Conservation (phyloP, 1,140 invertebrate genomes). For the Pissodes strobi region DNA sequence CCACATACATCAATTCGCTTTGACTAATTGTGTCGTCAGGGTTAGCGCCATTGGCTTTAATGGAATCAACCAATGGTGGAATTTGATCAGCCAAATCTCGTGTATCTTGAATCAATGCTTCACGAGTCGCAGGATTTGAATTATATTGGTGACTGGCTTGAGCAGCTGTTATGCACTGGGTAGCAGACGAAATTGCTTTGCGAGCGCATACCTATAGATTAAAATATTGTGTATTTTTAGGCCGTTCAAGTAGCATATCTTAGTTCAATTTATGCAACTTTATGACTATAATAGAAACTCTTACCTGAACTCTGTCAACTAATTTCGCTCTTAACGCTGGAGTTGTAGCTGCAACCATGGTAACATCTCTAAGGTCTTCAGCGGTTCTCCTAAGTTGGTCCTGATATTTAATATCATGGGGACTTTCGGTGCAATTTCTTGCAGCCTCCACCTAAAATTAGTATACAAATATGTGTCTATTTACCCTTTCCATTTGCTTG, state of each 20-base stretch:
- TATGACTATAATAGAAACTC: no score
- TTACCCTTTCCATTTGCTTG: background rate
- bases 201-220: slow-evolving; percentile 69
- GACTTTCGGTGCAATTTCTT: slow-evolving; percentile 84
- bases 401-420: slow-evolving; percentile 83
- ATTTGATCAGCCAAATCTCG: slow-evolving; percentile 77
- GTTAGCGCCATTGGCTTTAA: slow-evolving; percentile 73
- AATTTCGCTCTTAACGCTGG: slow-evolving; percentile 79
- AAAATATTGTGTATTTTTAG: no score
- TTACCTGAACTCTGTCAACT: slow-evolving; percentile 69
- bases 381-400: slow-evolving; percentile 84
- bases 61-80: slow-evolving; percentile 79
- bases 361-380: slow-evolving; percentile 88
- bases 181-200: slow-evolving; percentile 85
- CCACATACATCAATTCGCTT: slow-evolving; percentile 82
- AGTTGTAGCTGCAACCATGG: slow-evolving; percentile 76
- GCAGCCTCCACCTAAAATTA: slow-evolving; percentile 74
- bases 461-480: background rate
- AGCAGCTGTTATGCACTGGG: slow-evolving; percentile 85
- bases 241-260: no score
- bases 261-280: no score
- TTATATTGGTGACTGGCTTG: slow-evolving; percentile 73
- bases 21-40: slow-evolving; percentile 77
- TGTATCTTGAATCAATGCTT: slow-evolving; percentile 79
- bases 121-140: slow-evolving; percentile 66